Conservation (phyloP, 2,797 vertebrate species). For the Dryobates pubescens region DNA sequence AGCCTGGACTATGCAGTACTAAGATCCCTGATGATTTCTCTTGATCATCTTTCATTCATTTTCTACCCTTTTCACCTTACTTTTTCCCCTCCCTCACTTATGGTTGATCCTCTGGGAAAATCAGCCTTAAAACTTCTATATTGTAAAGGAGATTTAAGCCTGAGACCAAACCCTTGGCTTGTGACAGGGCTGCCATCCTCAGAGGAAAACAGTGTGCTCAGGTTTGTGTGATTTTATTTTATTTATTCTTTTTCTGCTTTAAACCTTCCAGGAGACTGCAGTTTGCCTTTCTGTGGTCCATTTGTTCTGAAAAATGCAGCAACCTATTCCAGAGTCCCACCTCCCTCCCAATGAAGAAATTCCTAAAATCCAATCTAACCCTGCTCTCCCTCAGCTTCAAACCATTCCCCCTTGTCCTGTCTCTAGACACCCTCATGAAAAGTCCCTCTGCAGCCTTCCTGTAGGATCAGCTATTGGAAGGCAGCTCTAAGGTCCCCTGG, state of each 20-base stretch:
- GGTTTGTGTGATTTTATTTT: not conserved
- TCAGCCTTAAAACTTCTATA: not conserved
- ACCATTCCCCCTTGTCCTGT: too few species aligned
- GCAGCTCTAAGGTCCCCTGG: too few species aligned
- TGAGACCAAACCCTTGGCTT: not conserved
- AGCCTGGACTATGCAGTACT: not conserved
- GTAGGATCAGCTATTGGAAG: too few species aligned
- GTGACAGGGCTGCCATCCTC: not conserved
- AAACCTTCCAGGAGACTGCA: not conserved
- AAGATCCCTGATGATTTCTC: not conserved
- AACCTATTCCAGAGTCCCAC: too few species aligned
- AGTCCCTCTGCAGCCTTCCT: too few species aligned
- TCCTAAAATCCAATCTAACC: too few species aligned
- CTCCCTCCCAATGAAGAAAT: too few species aligned
- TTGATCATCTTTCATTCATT: not conserved
- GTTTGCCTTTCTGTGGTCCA: not conserved
- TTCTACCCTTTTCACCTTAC: not conserved
- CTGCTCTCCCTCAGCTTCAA: too few species aligned
- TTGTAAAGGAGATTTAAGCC: not conserved
- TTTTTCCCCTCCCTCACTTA: not conserved
- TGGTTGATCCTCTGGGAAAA: not conserved
- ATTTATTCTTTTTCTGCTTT: not conserved
- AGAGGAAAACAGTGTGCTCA: conserved; percentile 8
- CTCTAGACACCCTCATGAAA: too few species aligned
- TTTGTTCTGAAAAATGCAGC: not conserved